Evolutionary conservation across 2,888 invertebrate genomes (phyloP), one percentile per base, ranked within the genome.

Genomic region (Pseudococcus longispinus): DNA sequence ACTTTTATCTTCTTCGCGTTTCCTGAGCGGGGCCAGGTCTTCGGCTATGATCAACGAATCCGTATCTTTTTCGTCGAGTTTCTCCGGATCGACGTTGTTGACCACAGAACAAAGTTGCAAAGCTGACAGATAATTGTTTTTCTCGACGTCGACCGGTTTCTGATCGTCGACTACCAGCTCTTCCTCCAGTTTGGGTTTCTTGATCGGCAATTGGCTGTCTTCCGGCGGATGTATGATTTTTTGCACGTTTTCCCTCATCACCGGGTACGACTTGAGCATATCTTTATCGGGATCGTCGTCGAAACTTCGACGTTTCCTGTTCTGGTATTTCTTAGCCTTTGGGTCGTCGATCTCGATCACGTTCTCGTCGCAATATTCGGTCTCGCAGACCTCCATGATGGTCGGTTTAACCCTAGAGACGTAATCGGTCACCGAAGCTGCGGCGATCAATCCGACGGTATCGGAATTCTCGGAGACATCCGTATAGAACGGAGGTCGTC

Each of bases 231-330:
- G 77, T 5, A 42, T 42, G 13, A 11, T 80, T 42, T 80, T 80
- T 20, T 80, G 77, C 20, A 80, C 77, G 18, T 80, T 80, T 42
- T 80, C 77, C 5, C 77, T 37, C 77, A 80, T 80, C n/a, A 80
- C 86, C 44, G 86, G 86, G 74, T 86, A 86, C 29, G 51, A 29
- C 55, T 86, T 86, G 80, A 77, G 86, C 86, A 86, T 77, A 42
- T 85, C 85, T 37, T 70, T 42, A 65, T 74, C 51, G 1, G 85
- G 55, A 13, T 85, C 85, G 44, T 85, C 74, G 5, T 65, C 85
- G 74, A 29, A 15, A 32, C 80, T 37, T 1, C 86, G 77, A 29
- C 80, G 86, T 80, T 77, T 80, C 9, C 86, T n/a, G 15, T 26
- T 37, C 9, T 86, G 86, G 51, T 80, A 80, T 3, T 42, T 55